These are phyloP conservation scores for Hybognathus amarus DNA, from an alignment of 2,797 vertebrate species.

Conservation along the genomic window DNA sequence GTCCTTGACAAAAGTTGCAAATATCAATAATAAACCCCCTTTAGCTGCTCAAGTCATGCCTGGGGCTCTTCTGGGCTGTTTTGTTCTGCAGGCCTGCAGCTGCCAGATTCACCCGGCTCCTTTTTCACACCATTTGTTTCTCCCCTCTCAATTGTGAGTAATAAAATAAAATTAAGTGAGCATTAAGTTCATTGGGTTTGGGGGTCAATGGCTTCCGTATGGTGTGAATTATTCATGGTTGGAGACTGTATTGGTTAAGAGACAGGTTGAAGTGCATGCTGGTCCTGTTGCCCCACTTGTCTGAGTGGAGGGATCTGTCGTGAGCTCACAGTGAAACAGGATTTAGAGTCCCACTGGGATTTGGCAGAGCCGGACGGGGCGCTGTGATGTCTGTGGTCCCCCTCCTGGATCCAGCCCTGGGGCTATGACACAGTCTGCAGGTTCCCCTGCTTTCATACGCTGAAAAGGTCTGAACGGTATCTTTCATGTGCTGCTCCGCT, in stretches of 20 bases:
- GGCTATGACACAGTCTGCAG: slow-evolving; percentile 78
- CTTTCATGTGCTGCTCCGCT: slow-evolving; percentile 79
- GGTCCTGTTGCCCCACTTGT: slow-evolving; percentile 79
- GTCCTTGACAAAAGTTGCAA: slow-evolving; percentile 40
- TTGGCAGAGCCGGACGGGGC: slow-evolving; percentile 75
- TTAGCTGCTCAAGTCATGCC: slow-evolving; percentile 38
- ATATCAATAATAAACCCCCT: slow-evolving; percentile 52
- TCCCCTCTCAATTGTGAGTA: slow-evolving; percentile 55
- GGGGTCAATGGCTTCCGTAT: slow-evolving; percentile 85
- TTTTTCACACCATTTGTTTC: slow-evolving; percentile 46
- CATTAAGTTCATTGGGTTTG: slow-evolving; percentile 84
- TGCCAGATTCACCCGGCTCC: slow-evolving; percentile 49
- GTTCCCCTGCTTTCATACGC: slow-evolving; percentile 75
- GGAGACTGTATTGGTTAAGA: slow-evolving; percentile 74
- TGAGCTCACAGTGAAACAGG: slow-evolving; percentile 84
- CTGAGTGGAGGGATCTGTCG: slow-evolving; percentile 81
- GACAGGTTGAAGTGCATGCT: slow-evolving; percentile 77
- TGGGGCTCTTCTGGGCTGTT: slow-evolving; percentile 36
- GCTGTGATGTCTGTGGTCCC: slow-evolving; percentile 78
- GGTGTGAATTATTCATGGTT: slow-evolving; percentile 85
- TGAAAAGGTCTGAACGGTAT: slow-evolving; percentile 80
- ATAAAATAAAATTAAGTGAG: slow-evolving; percentile 79
- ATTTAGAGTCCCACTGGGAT: slow-evolving; percentile 83
- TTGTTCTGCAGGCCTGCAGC: slow-evolving; percentile 54
- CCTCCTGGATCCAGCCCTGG: slow-evolving; percentile 80